These are phyloP conservation scores for Lacanobia wlatinum DNA, from an alignment of 2,888 invertebrate genomes.

Conservation along the genomic window DNA sequence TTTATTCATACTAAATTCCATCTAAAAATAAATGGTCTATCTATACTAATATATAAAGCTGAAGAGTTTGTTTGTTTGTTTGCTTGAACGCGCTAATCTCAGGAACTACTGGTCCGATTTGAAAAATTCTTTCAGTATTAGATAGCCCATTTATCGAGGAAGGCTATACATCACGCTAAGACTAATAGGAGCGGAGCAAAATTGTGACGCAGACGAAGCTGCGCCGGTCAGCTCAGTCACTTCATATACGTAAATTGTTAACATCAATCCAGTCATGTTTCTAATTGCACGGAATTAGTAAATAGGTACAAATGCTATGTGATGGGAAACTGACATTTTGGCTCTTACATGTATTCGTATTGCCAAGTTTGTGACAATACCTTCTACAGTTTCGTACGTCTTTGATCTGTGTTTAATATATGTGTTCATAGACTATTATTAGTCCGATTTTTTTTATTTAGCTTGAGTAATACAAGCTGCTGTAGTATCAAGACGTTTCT, in stretches of 20 bases:
- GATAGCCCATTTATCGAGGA: too few species aligned
- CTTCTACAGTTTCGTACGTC: slow-evolving; percentile 35
- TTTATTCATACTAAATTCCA: too few species aligned
- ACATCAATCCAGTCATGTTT: slow-evolving; percentile 26
- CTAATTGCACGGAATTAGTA: slow-evolving; percentile 42
- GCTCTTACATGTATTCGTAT: slow-evolving; percentile 58
- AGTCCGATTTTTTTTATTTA: background rate
- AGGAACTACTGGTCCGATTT: too few species aligned
- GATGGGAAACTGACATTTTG: slow-evolving; percentile 68
- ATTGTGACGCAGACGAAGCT: too few species aligned
- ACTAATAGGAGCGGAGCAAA: too few species aligned
- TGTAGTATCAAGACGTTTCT: background rate
- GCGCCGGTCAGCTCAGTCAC: too few species aligned
- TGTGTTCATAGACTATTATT: slow-evolving; percentile 1
- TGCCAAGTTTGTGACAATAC: slow-evolving; percentile 65
- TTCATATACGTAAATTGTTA: slow-evolving; percentile 9
- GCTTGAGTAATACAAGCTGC: background rate
- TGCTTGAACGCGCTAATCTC: too few species aligned
- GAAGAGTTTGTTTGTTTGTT: too few species aligned
- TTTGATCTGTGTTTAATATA: slow-evolving; percentile 16
- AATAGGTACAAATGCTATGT: slow-evolving; percentile 20
- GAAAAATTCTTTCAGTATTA: too few species aligned
- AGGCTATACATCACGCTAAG: too few species aligned
- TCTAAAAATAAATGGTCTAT: too few species aligned
- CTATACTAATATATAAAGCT: too few species aligned